A percentile compares a stretch with the other conserved stretches of the same genome.
phyloP scores from a whole-genome alignment of 2,888 invertebrate species.

The Agapostemon virescens region DNA sequence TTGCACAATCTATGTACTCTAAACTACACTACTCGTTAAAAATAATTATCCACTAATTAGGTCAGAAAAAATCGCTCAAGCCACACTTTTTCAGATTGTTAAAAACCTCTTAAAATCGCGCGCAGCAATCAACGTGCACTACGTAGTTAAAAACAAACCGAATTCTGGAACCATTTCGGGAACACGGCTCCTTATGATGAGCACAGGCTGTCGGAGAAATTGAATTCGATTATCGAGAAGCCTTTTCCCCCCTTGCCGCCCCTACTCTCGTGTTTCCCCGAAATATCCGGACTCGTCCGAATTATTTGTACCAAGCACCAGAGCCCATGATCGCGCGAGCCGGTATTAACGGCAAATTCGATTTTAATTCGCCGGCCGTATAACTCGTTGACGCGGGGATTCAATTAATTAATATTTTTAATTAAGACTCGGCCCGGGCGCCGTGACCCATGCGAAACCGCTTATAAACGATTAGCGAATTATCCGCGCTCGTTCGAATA shows the following conservation, averaged over 20 bases:
- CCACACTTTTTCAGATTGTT: no score
- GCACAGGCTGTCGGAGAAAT: conserved; percentile 23
- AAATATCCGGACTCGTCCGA: not conserved
- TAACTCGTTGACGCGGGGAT: conserved; percentile 16
- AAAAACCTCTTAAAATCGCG: no score
- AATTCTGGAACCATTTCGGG: not conserved
- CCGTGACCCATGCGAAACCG: not conserved
- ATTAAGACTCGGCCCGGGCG: conserved; percentile 21
- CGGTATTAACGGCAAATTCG: conserved; percentile 27
- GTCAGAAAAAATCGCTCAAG: no score
- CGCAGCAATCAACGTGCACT: conserved; percentile 9
- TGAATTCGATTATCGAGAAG: conserved; percentile 25
- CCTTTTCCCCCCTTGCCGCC: not conserved
- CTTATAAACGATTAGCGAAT: conserved; percentile 21
- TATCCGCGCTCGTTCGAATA: not conserved
- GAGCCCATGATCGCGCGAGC: not conserved
- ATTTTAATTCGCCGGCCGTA: conserved; percentile 25
- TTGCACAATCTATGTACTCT: no score
- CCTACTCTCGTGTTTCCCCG: not conserved
- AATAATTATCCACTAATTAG: no score
- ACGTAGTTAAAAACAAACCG: conserved; percentile 41
- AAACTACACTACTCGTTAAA: no score
- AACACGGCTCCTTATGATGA: conserved; percentile 23
- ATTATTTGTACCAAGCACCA: conserved; percentile 27
- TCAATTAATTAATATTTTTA: conserved; percentile 44